Conservation (phyloP, 2,113 vertebrate species). For the Vulpes lagopus region DNA sequence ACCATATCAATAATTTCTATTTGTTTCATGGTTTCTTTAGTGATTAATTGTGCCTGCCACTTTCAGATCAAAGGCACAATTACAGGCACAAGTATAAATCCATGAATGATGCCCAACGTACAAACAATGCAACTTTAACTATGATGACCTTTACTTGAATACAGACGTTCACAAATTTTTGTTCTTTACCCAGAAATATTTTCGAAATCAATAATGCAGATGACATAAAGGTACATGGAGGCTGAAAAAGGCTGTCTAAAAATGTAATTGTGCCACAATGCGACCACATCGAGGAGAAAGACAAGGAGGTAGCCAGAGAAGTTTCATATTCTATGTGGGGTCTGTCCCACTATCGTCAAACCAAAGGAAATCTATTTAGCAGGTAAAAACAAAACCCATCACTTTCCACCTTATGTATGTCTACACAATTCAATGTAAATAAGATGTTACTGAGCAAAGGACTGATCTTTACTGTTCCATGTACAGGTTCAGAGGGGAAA, state of each 20-base stretch:
- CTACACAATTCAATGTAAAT: constrained; percentile 70
- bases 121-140: neutral
- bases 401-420: constrained; percentile 1
- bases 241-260: neutral
- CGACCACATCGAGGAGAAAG: neutral
- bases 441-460: constrained; percentile 67
- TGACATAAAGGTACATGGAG: neutral
- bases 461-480: constrained; percentile 56
- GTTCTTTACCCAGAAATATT: neutral
- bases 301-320: neutral
- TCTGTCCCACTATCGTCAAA: neutral
- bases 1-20: constrained; percentile 28
- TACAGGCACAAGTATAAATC: neutral
- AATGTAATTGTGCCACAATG: neutral
- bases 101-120: neutral
- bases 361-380: neutral
- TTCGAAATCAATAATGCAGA: constrained; percentile 19
- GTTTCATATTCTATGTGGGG: neutral
- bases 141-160: neutral
- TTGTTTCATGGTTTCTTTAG: constrained; percentile 7
- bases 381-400: constrained; percentile 56
- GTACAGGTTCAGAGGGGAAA: constrained; percentile 64
- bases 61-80: neutral
- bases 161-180: neutral
- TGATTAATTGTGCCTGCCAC: neutral